Conservation (phyloP, 1,140 invertebrate species). For the Thalassaphorura encarpata region DNA sequence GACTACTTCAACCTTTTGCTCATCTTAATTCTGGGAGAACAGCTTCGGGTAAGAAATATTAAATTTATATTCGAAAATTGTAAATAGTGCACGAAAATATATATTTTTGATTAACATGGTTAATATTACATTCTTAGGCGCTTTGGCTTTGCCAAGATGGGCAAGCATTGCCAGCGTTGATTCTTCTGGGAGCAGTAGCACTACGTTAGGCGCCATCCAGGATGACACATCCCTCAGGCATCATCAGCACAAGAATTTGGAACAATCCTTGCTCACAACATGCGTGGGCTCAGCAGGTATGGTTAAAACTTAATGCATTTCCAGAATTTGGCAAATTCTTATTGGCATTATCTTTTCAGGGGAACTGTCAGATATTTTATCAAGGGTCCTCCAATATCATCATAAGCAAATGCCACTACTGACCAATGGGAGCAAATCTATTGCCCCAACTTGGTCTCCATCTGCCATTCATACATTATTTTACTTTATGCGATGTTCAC, state of each 20-base stretch:
- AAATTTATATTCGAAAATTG: neutral
- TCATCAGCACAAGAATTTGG: slow-evolving; percentile 39
- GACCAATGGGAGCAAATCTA: slow-evolving; percentile 35
- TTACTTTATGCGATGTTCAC: slow-evolving; percentile 70
- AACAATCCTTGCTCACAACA: slow-evolving; percentile 69
- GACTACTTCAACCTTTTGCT: slow-evolving; percentile 74
- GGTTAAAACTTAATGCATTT: slow-evolving; percentile 9
- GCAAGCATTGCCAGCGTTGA: slow-evolving; percentile 62
- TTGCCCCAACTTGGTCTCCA: slow-evolving; percentile 46
- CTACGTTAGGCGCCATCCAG: slow-evolving; percentile 20
- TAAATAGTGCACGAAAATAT: neutral
- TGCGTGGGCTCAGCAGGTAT: slow-evolving; percentile 67
- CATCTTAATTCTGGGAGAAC: slow-evolving; percentile 77
- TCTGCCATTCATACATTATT: slow-evolving; percentile 59
- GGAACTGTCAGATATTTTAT: slow-evolving; percentile 63
- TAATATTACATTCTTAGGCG: slow-evolving; percentile 44
- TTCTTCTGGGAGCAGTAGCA: slow-evolving; percentile 41
- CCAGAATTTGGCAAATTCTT: neutral
- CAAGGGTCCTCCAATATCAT: slow-evolving; percentile 43
- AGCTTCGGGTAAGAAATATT: slow-evolving; percentile 63
- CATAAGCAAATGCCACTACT: slow-evolving; percentile 35
- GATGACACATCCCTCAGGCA: slow-evolving; percentile 18
- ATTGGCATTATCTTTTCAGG: slow-evolving; percentile 4
- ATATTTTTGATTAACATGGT: neutral
- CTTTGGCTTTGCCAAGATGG: slow-evolving; percentile 71